Percentiles rank a stretch among this genome's conserved stretches.
Evolutionary conservation across 2,113 vertebrate species (phyloP).

Genomic region (Pelvicachromis taeniatus): DNA sequence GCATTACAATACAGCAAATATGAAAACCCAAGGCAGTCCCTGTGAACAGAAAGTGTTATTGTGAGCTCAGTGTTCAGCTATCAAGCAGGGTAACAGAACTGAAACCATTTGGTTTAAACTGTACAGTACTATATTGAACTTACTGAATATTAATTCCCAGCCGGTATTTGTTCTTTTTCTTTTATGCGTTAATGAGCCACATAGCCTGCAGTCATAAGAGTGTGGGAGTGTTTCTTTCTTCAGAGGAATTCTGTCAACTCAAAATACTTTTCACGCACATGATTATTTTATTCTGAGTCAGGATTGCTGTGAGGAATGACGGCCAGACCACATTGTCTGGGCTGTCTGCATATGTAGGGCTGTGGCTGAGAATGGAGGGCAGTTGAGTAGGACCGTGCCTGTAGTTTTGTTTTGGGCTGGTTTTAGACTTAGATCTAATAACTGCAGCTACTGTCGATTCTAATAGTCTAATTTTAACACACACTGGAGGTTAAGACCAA

Average conservation of each 20-base stretch:
- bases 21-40: not conserved
- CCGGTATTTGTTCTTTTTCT: not conserved
- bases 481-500: not conserved
- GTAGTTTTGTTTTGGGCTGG: not conserved
- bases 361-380: not conserved
- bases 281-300: constrained; percentile 18
- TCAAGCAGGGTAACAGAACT: not conserved
- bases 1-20: not conserved
- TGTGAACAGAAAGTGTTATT: not conserved
- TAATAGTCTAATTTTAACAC: not conserved
- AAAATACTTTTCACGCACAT: constrained; percentile 14
- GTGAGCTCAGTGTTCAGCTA: not conserved
- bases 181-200: not conserved
- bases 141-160: constrained; percentile 1
- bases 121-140: not conserved
- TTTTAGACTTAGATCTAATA: not conserved
- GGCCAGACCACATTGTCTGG: not conserved
- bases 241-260: constrained; percentile 18
- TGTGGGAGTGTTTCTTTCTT: constrained; percentile 29
- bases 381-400: not conserved
- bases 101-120: not conserved
- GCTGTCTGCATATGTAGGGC: not conserved
- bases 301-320: not conserved
- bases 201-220: not conserved
- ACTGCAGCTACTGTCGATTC: not conserved